Base-by-base conservation (phyloP, 2,113 vertebrate genomes). In the Tychaedon coryphoeus region DNA sequence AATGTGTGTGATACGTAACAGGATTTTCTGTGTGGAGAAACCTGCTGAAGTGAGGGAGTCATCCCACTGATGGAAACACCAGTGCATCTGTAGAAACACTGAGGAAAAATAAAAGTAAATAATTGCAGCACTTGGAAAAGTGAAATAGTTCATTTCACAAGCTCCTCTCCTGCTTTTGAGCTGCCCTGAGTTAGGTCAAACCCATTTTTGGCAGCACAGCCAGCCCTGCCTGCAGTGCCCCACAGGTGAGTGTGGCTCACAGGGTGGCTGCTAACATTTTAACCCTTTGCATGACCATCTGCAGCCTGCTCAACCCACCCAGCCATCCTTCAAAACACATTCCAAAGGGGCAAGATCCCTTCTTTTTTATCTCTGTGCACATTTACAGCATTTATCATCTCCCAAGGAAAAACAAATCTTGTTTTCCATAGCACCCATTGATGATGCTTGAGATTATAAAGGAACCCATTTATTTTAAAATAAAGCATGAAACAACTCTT, bases 1-100 rank as follows among this genome's bases (percentile, higher is more conserved):
- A 5, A 3, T 4, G 7, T 1, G 5, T 51, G 38, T n/a, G 64
- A 53, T 15, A 9, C 0, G 0, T 2, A 19, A 13, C 17, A 48
- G 42, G 34, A 9, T 64, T 34, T 61, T 43, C 18, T 3, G 5
- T 22, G 0, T 42, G 47, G 50, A 45, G 60, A 31, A 69, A 33
- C 34, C 26, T 26, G 24, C 17, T 45, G 80, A 25, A 36, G 48
- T 7, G 16, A 42, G 8, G 23, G 13, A 70, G n/a, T 7, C 5
- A 0, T 70, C 57, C 70, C 57, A 16, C 19, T 6, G n/a, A 10
- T 6, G 51, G 42, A 43, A 84, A 54, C 8, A 16, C 3, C 60
- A 19, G 1, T 22, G 17, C 51, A 33, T 16, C 45, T 25, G 31
- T 6, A 53, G 28, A n/a, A 65, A 67, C 29, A 6, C 11, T 10